Evolutionary conservation across 1,140 invertebrate genomes (phyloP), one percentile per base, ranked within the genome.

Genomic region (Aphelinus atriplicis): DNA sequence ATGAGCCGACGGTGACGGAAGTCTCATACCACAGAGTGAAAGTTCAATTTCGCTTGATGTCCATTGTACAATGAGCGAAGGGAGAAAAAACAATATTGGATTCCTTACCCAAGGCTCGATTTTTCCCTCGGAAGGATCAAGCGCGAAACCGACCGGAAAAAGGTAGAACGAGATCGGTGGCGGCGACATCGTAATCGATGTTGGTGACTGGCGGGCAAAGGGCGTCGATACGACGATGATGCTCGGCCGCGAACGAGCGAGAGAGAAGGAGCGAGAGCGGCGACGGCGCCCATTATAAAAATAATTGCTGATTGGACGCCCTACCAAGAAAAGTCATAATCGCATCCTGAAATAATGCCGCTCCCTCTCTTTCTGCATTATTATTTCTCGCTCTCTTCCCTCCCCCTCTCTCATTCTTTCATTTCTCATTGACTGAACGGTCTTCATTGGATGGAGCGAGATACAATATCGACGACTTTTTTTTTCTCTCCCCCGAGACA

Each of bases 251-350:
- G 46, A n/a, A 64, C 2, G 62, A 55, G 50, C 4, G 26, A 65
- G 60, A 57, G 45, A 46, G 48, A 9, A 45, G 70, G 53, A 7
- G 51, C 2, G 45, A 62, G 77, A 80, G 76, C 63, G 72, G 77
- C 78, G 80, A 78, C 80, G 79, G 80, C 80, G 80, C 83, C 82
- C 82, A 87, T 88, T 88, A 86, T 85, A 87, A 88, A 88, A 88
- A 88, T 88, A 88, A 88, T 86, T 86, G 84, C 86, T 86, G 87
- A 87, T 87, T 86, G 86, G 83, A 87, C 86, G 85, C 83, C 83
- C 83, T 88, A 88, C 86, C 84, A 82, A 88, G 87, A 88, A 88
- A 88, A 88, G 86, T 88, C 86, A 82, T 88, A 88, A 88, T 88
- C 85, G 84, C 83, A 84, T 86, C 86, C 84, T 85, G 82, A 85